Evolutionary conservation across 1,140 invertebrate species (phyloP).

Genomic region (Drosophila rhopaloa): DNA sequence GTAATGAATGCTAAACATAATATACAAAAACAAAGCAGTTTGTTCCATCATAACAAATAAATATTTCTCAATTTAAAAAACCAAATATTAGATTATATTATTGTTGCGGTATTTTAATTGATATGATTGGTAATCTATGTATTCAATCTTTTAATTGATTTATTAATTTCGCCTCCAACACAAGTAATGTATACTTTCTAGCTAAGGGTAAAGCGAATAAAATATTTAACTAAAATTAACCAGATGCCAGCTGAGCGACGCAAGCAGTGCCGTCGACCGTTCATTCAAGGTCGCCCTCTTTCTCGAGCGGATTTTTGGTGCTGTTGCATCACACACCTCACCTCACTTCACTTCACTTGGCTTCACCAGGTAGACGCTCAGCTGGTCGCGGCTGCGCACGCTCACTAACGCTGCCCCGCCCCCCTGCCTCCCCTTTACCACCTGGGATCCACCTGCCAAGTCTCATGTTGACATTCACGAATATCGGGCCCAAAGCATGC

Average conservation of each 20-base stretch:
- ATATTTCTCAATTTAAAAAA: too few relatives aligned
- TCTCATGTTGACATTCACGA: slow-evolving; percentile 78
- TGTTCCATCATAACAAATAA: too few relatives aligned
- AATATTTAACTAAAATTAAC: slow-evolving; percentile 65
- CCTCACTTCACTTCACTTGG: slow-evolving; percentile 7
- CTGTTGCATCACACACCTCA: slow-evolving; percentile 63
- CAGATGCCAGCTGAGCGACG: slow-evolving; percentile 31
- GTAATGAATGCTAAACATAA: too few relatives aligned
- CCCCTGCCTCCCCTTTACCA: slow-evolving; percentile 31
- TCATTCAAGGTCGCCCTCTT: slow-evolving; percentile 78
- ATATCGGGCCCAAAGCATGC: slow-evolving; percentile 54
- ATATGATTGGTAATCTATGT: too few relatives aligned
- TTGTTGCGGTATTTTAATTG: too few relatives aligned
- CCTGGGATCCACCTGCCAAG: slow-evolving; percentile 37
- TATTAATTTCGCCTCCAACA: background rate
- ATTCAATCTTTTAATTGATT: too few relatives aligned
- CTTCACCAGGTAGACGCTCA: slow-evolving; percentile 9
- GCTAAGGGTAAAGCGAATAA: slow-evolving; percentile 17
- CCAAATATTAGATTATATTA: too few relatives aligned
- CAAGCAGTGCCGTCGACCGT: slow-evolving; percentile 36
- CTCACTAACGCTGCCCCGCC: slow-evolving; percentile 28
- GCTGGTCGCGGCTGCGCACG: slow-evolving; percentile 40
- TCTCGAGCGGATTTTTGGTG: slow-evolving; percentile 40
- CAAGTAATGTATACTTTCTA: slow-evolving; percentile 1
- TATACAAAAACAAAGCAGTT: too few relatives aligned